Conservation (phyloP, 2,797 vertebrate genomes). For the Strix occidentalis region DNA sequence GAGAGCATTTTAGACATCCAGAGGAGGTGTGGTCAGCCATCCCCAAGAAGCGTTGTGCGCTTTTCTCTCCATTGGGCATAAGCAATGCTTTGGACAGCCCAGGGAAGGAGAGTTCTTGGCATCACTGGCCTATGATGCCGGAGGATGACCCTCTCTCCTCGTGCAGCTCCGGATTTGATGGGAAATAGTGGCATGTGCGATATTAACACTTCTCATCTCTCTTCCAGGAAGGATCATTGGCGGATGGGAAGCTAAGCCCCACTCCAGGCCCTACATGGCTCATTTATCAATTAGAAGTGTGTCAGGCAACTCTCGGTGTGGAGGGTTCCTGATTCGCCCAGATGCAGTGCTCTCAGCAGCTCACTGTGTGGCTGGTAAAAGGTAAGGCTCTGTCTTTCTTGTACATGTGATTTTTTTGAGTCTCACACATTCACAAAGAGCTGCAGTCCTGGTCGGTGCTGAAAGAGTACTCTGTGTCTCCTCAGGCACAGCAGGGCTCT, state of each 20-base stretch:
- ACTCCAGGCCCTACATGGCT: background rate
- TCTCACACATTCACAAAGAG: background rate
- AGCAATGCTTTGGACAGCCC: background rate
- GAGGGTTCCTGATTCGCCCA: background rate
- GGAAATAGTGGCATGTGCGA: background rate
- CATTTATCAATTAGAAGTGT: fast-evolving
- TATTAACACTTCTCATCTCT: background rate
- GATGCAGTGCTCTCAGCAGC: background rate
- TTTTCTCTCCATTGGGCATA: background rate
- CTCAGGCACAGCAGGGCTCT: background rate
- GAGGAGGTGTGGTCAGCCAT: background rate
- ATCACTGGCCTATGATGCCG: background rate
- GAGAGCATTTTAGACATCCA: background rate
- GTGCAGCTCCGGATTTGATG: background rate
- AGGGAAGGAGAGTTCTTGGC: background rate
- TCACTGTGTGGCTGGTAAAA: background rate
- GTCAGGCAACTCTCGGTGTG: fast-evolving
- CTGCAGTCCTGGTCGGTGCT: background rate
- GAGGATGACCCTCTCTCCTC: background rate
- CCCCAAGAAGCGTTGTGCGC: too few relatives aligned
- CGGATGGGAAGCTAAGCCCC: background rate
- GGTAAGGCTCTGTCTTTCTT: background rate
- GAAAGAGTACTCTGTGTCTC: background rate
- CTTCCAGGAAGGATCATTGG: background rate
- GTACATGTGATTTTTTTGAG: background rate